phyloP scores from a whole-genome alignment of 2,797 vertebrate species.

The Carcharodon carcharias region DNA sequence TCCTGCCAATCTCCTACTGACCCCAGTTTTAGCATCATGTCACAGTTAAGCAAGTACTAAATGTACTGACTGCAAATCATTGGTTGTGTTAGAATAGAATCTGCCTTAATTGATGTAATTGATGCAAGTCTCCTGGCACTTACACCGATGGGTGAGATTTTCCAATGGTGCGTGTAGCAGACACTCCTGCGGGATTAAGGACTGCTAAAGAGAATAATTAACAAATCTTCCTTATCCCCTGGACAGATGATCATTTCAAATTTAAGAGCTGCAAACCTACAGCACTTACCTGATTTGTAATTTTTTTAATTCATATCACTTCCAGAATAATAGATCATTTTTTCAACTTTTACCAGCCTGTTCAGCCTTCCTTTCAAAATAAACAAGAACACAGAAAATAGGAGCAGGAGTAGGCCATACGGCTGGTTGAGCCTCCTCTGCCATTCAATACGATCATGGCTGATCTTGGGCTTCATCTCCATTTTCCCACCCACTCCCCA shows the following conservation, averaged over 20 bases:
- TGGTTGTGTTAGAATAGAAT: background rate
- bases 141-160: background rate
- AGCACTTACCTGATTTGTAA: background rate
- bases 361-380: background rate
- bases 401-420: too few species aligned
- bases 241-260: background rate
- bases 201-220: conserved; percentile 29
- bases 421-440: too few species aligned
- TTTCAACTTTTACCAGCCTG: background rate
- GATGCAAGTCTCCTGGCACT: conserved; percentile 9
- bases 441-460: too few species aligned
- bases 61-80: conserved; percentile 1
- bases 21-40: background rate
- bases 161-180: conserved; percentile 1
- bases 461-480: too few species aligned
- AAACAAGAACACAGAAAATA: background rate
- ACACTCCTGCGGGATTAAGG: background rate
- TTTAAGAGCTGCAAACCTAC: background rate
- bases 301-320: background rate
- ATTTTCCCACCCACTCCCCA: too few species aligned
- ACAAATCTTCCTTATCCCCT: background rate
- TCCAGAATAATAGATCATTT: background rate
- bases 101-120: conserved; percentile 24
- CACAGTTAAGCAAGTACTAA: background rate
- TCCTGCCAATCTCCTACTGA: background rate